Conservation (phyloP, 2,797 vertebrate genomes). For the Pantherophis vulpinus region DNA sequence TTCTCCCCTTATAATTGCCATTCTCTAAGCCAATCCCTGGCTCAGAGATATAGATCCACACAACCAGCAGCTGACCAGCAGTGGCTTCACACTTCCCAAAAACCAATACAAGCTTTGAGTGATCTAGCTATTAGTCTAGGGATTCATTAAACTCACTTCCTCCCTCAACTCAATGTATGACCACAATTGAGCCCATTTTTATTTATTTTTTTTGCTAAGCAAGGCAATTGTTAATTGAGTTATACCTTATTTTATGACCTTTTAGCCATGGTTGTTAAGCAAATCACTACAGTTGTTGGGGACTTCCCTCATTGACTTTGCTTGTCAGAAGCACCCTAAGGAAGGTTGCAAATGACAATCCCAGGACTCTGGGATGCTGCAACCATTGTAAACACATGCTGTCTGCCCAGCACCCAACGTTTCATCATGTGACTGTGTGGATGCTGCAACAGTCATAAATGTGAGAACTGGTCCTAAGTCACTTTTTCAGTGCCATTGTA, state of each 20-base stretch:
- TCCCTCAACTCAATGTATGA: not conserved
- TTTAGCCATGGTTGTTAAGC: not conserved
- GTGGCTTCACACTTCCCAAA: not conserved
- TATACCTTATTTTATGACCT: not conserved
- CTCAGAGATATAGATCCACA: not conserved
- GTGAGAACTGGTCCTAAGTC: not conserved
- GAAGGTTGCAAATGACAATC: not conserved
- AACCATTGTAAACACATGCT: not conserved
- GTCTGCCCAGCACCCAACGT: not conserved
- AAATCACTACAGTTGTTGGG: not conserved
- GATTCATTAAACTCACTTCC: not conserved
- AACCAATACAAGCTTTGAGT: not conserved
- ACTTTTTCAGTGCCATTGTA: not conserved
- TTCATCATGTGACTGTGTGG: not conserved
- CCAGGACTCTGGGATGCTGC: not conserved
- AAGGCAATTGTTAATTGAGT: not conserved
- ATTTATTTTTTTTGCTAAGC: not conserved
- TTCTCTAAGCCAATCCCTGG: not conserved
- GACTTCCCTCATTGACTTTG: not conserved
- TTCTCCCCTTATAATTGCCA: not conserved
- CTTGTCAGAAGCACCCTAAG: not conserved
- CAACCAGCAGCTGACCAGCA: not conserved
- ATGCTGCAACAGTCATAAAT: not conserved
- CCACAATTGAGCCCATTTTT: not conserved
- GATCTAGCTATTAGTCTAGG: not conserved